Conservation (phyloP, 2,113 vertebrate species). For the Xenopus borealis region DNA sequence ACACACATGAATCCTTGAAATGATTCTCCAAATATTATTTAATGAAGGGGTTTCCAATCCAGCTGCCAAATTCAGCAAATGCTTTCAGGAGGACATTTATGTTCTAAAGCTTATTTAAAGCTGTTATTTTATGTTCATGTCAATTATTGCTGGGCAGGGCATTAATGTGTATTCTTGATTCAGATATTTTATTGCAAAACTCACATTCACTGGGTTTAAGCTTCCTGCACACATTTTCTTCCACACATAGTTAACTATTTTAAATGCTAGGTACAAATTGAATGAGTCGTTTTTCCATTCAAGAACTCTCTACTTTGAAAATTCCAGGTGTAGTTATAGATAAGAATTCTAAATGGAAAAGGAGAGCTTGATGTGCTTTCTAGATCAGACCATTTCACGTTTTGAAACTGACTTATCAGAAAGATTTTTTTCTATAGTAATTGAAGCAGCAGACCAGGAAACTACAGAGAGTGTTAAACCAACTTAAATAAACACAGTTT, state of each 20-base stretch:
- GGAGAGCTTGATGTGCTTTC: conserved; percentile 36
- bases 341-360: conserved; percentile 44
- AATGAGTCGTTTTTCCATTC: conserved; percentile 38
- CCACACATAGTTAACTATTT: conserved; percentile 18
- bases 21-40: no score
- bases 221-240: conserved; percentile 16
- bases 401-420: conserved; percentile 33
- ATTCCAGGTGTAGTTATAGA: conserved; percentile 41
- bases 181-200: not conserved
- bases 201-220: conserved; percentile 4
- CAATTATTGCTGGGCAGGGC: no score
- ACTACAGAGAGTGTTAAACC: conserved; percentile 2
- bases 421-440: conserved; percentile 28
- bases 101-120: no score
- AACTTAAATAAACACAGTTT: conserved; percentile 2
- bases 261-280: conserved; percentile 34
- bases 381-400: conserved; percentile 35
- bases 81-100: no score
- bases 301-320: conserved; percentile 36
- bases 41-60: no score
- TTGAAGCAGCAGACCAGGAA: conserved; percentile 16
- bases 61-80: no score
- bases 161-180: not conserved
- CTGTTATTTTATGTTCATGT: no score
- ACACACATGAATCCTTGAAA: no score